Percentiles rank a stretch among this genome's conserved stretches.
Evolutionary conservation across 2,888 invertebrate species (phyloP).

Genomic region (Lottia gigantea): DNA sequence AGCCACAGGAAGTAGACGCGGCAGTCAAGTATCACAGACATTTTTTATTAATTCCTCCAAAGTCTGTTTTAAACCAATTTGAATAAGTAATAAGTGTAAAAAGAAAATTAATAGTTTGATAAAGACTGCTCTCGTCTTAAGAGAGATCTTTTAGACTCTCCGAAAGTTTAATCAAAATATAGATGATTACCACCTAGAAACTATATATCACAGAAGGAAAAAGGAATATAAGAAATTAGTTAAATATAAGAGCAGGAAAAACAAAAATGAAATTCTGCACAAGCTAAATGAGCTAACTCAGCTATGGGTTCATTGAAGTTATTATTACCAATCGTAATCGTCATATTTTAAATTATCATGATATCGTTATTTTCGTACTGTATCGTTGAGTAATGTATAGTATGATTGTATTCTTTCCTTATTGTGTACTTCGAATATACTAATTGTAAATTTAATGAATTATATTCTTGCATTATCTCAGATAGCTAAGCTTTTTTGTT

Average conservation of each 20-base stretch:
- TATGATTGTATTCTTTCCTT: no score
- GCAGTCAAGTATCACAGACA: neutral
- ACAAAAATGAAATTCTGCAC: neutral
- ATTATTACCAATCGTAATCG: no score
- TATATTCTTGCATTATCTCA: no score
- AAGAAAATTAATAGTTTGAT: conserved; percentile 5
- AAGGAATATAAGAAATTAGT: conserved; percentile 1
- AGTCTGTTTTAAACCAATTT: neutral
- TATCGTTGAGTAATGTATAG: no score
- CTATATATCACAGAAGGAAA: neutral
- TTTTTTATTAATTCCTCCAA: neutral
- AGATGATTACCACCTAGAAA: neutral
- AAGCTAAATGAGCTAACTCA: neutral
- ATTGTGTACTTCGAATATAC: no score
- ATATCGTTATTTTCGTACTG: no score
- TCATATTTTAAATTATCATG: no score
- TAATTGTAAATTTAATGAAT: no score
- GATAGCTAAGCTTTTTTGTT: no score
- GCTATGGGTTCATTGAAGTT: no score
- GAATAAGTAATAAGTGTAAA: neutral
- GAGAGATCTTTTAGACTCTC: neutral
- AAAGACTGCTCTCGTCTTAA: neutral
- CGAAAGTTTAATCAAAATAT: neutral
- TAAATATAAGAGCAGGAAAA: neutral
- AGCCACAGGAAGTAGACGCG: neutral